A percentile compares a stretch with the other conserved stretches of the same genome.
Conservation (phyloP, 2,113 vertebrate species). For the Onychostruthus taczanowskii region DNA sequence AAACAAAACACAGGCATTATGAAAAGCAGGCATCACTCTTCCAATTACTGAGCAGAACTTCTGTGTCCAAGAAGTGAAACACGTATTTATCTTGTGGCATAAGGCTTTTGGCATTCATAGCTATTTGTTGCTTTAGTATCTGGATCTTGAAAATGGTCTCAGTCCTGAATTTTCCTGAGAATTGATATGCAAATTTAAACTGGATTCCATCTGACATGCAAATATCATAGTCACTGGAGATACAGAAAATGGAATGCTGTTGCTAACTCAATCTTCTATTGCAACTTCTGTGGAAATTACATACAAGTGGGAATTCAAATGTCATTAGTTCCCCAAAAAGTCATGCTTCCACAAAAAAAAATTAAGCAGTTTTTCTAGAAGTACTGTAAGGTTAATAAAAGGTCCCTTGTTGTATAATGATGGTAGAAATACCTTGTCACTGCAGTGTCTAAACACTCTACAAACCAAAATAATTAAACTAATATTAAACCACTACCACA, state of each 20-base stretch:
- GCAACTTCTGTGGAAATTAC: neutral
- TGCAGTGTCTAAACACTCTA: neutral
- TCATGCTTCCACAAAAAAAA: neutral
- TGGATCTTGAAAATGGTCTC: neutral
- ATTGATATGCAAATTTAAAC: neutral
- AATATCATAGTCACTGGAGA: neutral
- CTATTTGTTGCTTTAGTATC: neutral
- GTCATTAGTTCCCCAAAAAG: neutral
- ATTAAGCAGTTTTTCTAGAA: neutral
- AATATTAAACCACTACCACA: neutral
- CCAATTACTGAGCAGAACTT: neutral
- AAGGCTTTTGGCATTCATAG: neutral
- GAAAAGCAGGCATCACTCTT: neutral
- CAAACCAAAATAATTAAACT: neutral
- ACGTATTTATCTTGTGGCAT: neutral
- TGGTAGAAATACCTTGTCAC: neutral
- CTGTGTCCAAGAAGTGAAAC: neutral
- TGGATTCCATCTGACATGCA: neutral
- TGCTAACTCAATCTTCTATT: neutral
- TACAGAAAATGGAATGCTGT: neutral
- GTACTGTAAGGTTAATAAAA: neutral
- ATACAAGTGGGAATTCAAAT: neutral
- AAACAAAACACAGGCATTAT: neutral
- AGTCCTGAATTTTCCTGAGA: neutral
- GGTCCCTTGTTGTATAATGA: neutral